Conservation (phyloP, 2,113 vertebrate genomes). For the Poecilia latipinna region DNA sequence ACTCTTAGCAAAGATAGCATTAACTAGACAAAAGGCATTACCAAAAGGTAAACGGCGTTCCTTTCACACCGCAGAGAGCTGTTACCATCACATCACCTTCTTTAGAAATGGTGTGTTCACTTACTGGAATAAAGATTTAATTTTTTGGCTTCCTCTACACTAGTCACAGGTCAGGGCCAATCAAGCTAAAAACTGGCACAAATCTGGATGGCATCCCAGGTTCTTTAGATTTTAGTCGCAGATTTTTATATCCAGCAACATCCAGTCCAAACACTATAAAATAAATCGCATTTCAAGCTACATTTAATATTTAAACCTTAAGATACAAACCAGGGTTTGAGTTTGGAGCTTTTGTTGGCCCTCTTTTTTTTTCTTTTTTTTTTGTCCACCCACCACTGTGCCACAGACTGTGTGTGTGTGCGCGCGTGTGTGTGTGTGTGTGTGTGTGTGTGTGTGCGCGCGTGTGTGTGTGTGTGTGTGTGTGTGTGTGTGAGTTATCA, state of each 20-base stretch:
- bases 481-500: slow-evolving; percentile 18
- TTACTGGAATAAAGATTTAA: no score
- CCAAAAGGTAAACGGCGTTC: no score
- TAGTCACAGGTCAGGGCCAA: no score
- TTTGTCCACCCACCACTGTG: slow-evolving; percentile 4
- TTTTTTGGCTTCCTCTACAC: no score
- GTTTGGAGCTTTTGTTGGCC: neutral
- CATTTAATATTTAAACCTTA: slow-evolving; percentile 18
- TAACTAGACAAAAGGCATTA: no score
- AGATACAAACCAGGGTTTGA: slow-evolving; percentile 8
- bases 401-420: slow-evolving; percentile 8
- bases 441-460: neutral
- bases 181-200: no score
- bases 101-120: no score
- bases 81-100: neutral
- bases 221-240: no score
- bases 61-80: no score
- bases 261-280: neutral
- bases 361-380: neutral
- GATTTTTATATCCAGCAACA: neutral
- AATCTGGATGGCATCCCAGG: no score
- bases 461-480: slow-evolving; percentile 9
- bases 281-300: neutral
- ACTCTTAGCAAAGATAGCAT: no score
- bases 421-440: slow-evolving; percentile 2